Evolutionary conservation across 1,140 invertebrate species (phyloP).

Genomic region (Scaptodrosophila lebanonensis): DNA sequence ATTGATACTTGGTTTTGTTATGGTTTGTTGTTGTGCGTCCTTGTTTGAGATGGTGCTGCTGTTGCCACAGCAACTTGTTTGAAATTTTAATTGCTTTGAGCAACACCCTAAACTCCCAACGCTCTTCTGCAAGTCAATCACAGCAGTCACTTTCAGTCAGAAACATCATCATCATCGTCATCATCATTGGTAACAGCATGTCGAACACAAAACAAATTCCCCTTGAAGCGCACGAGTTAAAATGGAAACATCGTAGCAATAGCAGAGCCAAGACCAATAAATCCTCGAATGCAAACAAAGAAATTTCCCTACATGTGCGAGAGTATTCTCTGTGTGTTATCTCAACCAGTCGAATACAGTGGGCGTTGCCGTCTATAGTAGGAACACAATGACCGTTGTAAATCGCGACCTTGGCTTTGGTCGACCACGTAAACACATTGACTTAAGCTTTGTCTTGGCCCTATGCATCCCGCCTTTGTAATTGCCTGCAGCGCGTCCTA

Average conservation of each 20-base stretch:
- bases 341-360: background rate
- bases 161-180: too few species aligned
- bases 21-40: slow-evolving; percentile 36
- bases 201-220: slow-evolving; percentile 33
- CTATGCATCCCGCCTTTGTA: slow-evolving; percentile 14
- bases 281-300: slow-evolving; percentile 62
- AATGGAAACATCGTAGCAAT: slow-evolving; percentile 35
- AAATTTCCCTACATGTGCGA: slow-evolving; percentile 9
- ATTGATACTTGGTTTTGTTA: slow-evolving; percentile 22
- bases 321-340: slow-evolving; percentile 29
- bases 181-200: background rate
- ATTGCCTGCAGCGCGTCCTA: too few species aligned
- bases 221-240: slow-evolving; percentile 37
- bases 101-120: slow-evolving; percentile 21
- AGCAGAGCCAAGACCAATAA: slow-evolving; percentile 45
- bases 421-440: slow-evolving; percentile 26
- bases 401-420: slow-evolving; percentile 54
- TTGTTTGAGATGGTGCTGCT: slow-evolving; percentile 17
- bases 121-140: slow-evolving; percentile 16
- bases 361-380: slow-evolving; percentile 2
- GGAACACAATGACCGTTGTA: slow-evolving; percentile 30
- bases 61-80: slow-evolving; percentile 4
- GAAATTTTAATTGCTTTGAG: slow-evolving; percentile 65
- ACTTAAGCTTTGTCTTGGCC: slow-evolving; percentile 39
- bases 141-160: too few species aligned